Conservation (phyloP, 2,888 invertebrate genomes). For the Pseudanteris insignis region DNA sequence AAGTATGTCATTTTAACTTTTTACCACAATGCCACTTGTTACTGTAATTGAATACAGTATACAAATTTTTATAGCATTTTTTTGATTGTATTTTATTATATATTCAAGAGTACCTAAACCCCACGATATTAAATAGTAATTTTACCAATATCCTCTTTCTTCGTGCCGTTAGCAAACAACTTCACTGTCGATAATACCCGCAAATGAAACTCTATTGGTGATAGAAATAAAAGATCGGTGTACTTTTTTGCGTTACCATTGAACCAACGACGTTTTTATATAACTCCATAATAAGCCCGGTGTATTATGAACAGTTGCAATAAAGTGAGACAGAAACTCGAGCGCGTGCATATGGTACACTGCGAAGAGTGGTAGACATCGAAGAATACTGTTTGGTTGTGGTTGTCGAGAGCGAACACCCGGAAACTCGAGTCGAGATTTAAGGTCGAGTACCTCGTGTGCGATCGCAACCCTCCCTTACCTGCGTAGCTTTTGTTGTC, state of each 20-base stretch:
- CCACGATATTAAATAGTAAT: no score
- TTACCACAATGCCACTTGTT: no score
- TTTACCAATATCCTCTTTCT: no score
- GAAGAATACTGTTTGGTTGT: conserved; percentile 40
- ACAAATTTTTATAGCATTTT: no score
- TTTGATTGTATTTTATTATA: no score
- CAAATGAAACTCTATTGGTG: no score
- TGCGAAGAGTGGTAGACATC: conserved; percentile 13
- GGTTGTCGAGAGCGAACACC: conserved; percentile 45
- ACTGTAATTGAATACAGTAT: no score
- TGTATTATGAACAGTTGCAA: conserved; percentile 40
- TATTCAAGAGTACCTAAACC: no score
- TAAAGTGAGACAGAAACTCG: conserved; percentile 38
- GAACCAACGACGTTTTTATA: conserved; percentile 22
- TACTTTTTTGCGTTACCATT: conserved; percentile 4
- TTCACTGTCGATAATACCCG: no score
- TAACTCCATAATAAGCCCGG: conserved; percentile 27
- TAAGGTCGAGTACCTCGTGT: conserved; percentile 49
- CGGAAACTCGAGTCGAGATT: conserved; percentile 45
- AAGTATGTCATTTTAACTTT: no score
- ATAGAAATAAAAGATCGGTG: background rate
- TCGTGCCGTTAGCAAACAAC: no score
- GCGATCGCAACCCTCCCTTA: conserved; percentile 41
- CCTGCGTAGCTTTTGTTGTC: conserved; percentile 36
- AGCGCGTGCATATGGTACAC: conserved; percentile 41